phyloP scores from a whole-genome alignment of 2,113 vertebrate species.

The Actenoides hombroni region DNA sequence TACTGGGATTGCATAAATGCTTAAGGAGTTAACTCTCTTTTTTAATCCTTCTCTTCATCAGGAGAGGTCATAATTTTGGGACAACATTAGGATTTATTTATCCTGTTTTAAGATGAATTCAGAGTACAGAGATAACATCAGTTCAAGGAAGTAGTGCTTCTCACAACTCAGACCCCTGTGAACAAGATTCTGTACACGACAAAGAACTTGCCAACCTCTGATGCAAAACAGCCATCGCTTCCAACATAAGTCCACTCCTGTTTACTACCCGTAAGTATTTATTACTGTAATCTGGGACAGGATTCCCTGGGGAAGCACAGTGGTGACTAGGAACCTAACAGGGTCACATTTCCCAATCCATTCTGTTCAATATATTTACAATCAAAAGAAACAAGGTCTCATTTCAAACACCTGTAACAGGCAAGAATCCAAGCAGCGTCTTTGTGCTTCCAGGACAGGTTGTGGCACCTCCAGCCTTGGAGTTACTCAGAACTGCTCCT shows the following conservation, averaged over 20 bases:
- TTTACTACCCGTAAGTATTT: not conserved
- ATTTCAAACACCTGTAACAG: not conserved
- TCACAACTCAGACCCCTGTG: constrained; percentile 12
- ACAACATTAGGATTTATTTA: constrained; percentile 4
- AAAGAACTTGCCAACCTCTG: constrained; percentile 30
- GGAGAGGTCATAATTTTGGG: not conserved
- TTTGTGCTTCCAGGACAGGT: not conserved
- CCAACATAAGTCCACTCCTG: not conserved
- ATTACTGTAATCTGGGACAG: not conserved
- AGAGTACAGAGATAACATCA: not conserved
- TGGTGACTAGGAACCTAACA: not conserved
- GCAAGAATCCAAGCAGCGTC: not conserved
- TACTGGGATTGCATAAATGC: not conserved
- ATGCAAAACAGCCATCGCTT: not conserved
- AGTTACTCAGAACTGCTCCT: not conserved
- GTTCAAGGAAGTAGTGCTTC: constrained; percentile 1
- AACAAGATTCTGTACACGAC: constrained; percentile 30
- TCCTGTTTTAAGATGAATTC: constrained; percentile 33
- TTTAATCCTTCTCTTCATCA: not conserved
- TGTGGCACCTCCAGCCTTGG: not conserved
- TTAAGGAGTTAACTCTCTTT: not conserved
- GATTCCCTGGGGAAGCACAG: not conserved
- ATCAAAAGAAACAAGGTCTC: constrained; percentile 5
- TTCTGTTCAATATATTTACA: not conserved
- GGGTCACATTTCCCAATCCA: not conserved